Percentiles rank a stretch among this genome's conserved stretches.
Evolutionary conservation across 2,888 invertebrate genomes (phyloP).

Genomic region (Neocrepidodera transversa): DNA sequence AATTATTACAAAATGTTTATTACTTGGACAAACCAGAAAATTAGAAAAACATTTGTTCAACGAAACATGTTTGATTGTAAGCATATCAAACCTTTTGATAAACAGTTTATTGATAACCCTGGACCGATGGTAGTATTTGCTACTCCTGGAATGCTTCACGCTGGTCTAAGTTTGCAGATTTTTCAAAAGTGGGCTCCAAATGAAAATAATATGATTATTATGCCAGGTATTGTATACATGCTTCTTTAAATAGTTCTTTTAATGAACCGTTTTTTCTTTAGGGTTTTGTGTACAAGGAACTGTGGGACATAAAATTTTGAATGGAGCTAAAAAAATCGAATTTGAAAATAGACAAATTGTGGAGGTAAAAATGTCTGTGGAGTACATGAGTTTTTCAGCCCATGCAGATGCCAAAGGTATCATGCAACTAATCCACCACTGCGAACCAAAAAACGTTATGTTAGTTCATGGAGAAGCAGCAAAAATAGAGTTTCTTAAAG

Average conservation of each 20-base stretch:
- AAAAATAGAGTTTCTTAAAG: constrained; percentile 97
- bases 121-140: constrained; percentile 99
- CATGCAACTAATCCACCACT: constrained; percentile 97
- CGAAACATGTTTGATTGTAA: constrained; percentile 99
- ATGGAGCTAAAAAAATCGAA: constrained; percentile 93
- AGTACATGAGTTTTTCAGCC: constrained; percentile 99
- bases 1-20: constrained; percentile 99
- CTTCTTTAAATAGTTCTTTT: neutral
- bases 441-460: constrained; percentile 95
- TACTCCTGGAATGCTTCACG: constrained; percentile 99
- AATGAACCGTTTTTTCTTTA: constrained; percentile 54
- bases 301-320: constrained; percentile 95
- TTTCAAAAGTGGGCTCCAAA: constrained; percentile 99
- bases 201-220: constrained; percentile 98
- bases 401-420: constrained; percentile 98
- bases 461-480: constrained; percentile 97
- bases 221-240: constrained; percentile 77
- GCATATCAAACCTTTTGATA: constrained; percentile 97
- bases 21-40: constrained; percentile 99
- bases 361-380: constrained; percentile 94
- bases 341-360: constrained; percentile 93
- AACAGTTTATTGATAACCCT: constrained; percentile 92
- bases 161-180: constrained; percentile 94
- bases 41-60: constrained; percentile 97
- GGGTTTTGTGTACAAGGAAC: constrained; percentile 98